Percentiles rank a stretch among this genome's conserved stretches.
These are phyloP conservation scores for Orchesellides sinensis DNA, from an alignment of 2,888 invertebrate species.

Conservation along the genomic window DNA sequence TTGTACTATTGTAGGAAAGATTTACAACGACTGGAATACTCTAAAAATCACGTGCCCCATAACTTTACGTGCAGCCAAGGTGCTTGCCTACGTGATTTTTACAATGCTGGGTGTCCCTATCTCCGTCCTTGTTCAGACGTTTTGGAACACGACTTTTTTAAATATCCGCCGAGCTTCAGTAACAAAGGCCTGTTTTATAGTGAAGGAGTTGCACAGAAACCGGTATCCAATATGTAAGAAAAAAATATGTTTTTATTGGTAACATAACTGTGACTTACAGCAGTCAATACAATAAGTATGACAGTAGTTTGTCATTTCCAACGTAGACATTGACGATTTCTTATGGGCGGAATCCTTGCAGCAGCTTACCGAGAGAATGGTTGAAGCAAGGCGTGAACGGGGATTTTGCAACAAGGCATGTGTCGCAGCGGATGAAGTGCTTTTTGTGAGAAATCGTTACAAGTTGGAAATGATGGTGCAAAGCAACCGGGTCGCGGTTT, in stretches of 20 bases:
- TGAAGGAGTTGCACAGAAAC: conserved; percentile 54
- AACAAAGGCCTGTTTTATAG: conserved; percentile 30
- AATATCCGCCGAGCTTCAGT: conserved; percentile 16
- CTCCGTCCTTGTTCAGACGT: neutral
- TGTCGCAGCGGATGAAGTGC: conserved; percentile 38
- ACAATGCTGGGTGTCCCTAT: conserved; percentile 24
- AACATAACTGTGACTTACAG: too few species aligned
- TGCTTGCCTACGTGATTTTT: conserved; percentile 20
- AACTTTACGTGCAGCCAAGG: conserved; percentile 20
- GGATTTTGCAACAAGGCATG: conserved; percentile 18
- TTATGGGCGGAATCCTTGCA: conserved; percentile 3
- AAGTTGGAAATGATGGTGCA: conserved; percentile 32
- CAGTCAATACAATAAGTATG: neutral
- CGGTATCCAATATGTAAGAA: conserved; percentile 44
- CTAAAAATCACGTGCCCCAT: neutral
- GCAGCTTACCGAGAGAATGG: conserved; percentile 23
- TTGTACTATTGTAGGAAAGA: neutral
- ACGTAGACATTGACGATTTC: conserved; percentile 31
- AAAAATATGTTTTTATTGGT: neutral
- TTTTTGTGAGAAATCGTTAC: conserved; percentile 31
- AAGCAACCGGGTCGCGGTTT: conserved; percentile 2
- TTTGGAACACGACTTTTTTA: conserved; percentile 24
- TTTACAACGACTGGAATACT: conserved; percentile 21
- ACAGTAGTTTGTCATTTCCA: neutral
- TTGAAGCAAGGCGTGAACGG: conserved; percentile 31